Conservation (phyloP, 2,113 vertebrate genomes). For the Cinclus mexicanus region DNA sequence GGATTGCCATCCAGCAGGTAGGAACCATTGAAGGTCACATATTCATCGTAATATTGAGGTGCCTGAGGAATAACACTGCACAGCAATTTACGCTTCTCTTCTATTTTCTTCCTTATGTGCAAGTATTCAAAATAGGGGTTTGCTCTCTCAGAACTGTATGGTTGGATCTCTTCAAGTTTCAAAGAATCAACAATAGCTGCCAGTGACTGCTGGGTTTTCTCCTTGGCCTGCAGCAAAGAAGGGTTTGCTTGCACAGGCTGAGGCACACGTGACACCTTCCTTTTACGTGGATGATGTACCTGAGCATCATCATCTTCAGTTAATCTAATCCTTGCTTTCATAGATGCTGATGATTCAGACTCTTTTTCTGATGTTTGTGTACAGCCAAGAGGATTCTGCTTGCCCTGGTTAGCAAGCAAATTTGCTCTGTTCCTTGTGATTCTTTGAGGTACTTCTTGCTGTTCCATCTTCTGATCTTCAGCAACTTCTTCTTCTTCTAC, state of each 20-base stretch:
- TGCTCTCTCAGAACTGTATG: slow-evolving; percentile 94
- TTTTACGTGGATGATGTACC: slow-evolving; percentile 93
- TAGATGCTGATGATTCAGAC: slow-evolving; percentile 78
- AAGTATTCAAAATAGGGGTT: slow-evolving; percentile 98
- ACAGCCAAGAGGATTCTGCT: slow-evolving; percentile 78
- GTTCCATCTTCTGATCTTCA: slow-evolving; percentile 80
- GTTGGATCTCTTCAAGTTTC: slow-evolving; percentile 96
- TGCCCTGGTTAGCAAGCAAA: slow-evolving; percentile 74
- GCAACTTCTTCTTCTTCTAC: slow-evolving; percentile 75
- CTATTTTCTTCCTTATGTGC: slow-evolving; percentile 96
- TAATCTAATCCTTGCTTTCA: slow-evolving; percentile 80
- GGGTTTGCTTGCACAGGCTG: slow-evolving; percentile 79
- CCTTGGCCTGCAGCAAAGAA: slow-evolving; percentile 84
- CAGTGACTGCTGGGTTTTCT: slow-evolving; percentile 90
- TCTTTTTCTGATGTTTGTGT: slow-evolving; percentile 81
- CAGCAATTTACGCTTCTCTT: slow-evolving; percentile 95
- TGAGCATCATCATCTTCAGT: slow-evolving; percentile 90
- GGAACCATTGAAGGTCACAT: slow-evolving; percentile 97
- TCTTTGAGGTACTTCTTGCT: slow-evolving; percentile 73
- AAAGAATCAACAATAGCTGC: slow-evolving; percentile 93
- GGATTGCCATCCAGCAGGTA: slow-evolving; percentile 97
- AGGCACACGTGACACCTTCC: slow-evolving; percentile 87
- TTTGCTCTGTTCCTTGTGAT: slow-evolving; percentile 81
- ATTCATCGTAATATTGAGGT: slow-evolving; percentile 97
- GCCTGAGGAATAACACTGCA: slow-evolving; percentile 96